Evolutionary conservation across 1,140 invertebrate species (phyloP), one percentile per base, ranked within the genome.

Genomic region (Mactra quadrangularis): DNA sequence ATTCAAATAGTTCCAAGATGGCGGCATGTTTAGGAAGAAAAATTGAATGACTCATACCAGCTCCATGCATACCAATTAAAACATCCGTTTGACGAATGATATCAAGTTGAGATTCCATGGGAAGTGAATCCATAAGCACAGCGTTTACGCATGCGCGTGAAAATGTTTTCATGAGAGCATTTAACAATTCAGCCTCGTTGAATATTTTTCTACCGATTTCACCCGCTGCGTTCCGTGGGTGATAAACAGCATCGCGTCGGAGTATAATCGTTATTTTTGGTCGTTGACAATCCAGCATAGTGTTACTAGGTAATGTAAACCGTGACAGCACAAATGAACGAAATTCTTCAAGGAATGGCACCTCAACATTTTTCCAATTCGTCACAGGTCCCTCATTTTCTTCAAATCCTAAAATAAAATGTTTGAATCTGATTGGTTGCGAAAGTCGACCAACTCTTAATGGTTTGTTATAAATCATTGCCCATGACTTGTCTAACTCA

Each of bases 21-120:
- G 95, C 96, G 35, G 97, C 97, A 97, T 98, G 99, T 92, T 98
- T 96, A 0, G 98, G 98, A 86, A 99, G 93, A 93, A 99, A 99
- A 72, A 99, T 93, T 31, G 98, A 92, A 94, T 99, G 98, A 0
- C 98, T 98, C 27, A 99, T 92, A 0, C 98, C 98, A 83, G 98
- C 97, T 22, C 98, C 98, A 93, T 99, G 98, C 93, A 99, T 98
- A 29, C 98, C 98, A 90, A 99, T 96, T 75, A 99, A 96, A 82
- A 99, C 95, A 93, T 99, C 98, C 0, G 97, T 95, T 87, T 98
- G 97, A 53, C 82, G 52, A 19, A 91, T 84, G 2, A 86, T 25
- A n/a, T 87, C 55, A 45, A 91, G 78, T 77, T 91, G 90, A 25
- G 83, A 27, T 35, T 79, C 57, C 87, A 91, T 88, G n/a, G 78